Percentiles rank a stretch among this genome's conserved stretches.
Evolutionary conservation across 2,113 vertebrate genomes (phyloP).

Genomic region (Gobiocypris rarus): DNA sequence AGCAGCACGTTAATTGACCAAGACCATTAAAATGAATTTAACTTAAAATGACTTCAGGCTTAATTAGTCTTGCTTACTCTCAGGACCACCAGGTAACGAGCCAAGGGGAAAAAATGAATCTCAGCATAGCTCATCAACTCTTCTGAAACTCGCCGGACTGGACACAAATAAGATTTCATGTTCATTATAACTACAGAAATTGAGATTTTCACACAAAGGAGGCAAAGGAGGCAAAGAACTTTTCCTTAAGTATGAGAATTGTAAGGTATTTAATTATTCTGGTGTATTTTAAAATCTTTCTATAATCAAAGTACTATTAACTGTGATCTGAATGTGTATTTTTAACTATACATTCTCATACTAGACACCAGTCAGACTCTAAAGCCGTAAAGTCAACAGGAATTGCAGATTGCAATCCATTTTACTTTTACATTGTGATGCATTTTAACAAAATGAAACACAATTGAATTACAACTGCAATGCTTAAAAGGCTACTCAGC

Average conservation of each 20-base stretch:
- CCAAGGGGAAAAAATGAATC: conserved; percentile 53
- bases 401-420: not conserved
- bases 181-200: conserved; percentile 6
- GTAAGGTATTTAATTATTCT: not conserved
- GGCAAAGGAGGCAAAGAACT: conserved; percentile 15
- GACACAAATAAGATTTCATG: conserved; percentile 17
- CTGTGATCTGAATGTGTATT: not conserved
- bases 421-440: not conserved
- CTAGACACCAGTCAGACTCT: not conserved
- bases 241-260: not conserved
- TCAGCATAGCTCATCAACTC: conserved; percentile 5
- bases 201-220: conserved; percentile 7
- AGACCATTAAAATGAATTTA: conserved; percentile 69
- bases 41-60: conserved; percentile 58
- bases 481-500: too few relatives aligned
- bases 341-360: not conserved
- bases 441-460: not conserved
- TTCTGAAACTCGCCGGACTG: conserved; percentile 7
- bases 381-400: not conserved
- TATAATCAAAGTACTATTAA: not conserved
- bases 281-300: not conserved
- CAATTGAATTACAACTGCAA: not conserved
- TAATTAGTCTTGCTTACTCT: conserved; percentile 65
- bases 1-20: conserved; percentile 73
- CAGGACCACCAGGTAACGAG: conserved; percentile 46